A percentile compares a stretch with the other conserved stretches of the same genome.
phyloP scores from a whole-genome alignment of 2,888 invertebrate species.

The Malthinus flaveolus region DNA sequence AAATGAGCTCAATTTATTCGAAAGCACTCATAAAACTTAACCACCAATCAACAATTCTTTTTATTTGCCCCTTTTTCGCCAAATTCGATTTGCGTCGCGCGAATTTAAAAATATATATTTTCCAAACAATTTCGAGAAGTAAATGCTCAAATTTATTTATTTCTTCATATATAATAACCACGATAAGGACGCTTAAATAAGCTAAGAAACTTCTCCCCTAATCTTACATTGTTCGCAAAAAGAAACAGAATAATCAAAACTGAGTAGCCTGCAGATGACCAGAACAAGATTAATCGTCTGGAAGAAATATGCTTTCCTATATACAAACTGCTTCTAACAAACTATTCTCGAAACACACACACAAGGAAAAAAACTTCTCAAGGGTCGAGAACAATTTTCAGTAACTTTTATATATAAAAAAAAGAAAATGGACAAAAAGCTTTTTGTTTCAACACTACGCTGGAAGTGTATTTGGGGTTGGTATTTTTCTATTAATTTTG shows the following conservation, averaged over 20 bases:
- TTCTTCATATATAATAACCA: too few species aligned
- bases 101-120: too few species aligned
- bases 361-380: conserved; percentile 15
- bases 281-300: conserved; percentile 30
- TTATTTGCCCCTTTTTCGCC: too few species aligned
- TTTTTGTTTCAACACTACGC: background rate
- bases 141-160: too few species aligned
- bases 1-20: too few species aligned
- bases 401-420: conserved; percentile 16
- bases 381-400: conserved; percentile 13
- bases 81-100: too few species aligned
- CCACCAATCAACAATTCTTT: too few species aligned
- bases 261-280: conserved; percentile 32
- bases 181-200: background rate
- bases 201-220: conserved; percentile 12
- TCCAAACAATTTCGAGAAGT: too few species aligned
- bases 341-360: conserved; percentile 10
- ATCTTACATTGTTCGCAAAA: conserved; percentile 16
- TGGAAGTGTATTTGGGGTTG: too few species aligned
- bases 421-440: conserved; percentile 13
- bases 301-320: conserved; percentile 28
- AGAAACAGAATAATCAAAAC: conserved; percentile 25
- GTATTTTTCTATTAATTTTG: too few species aligned
- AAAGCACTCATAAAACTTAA: too few species aligned
- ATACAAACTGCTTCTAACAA: conserved; percentile 16